Conservation (phyloP, 2,113 vertebrate genomes). For the Narcine bancroftii region DNA sequence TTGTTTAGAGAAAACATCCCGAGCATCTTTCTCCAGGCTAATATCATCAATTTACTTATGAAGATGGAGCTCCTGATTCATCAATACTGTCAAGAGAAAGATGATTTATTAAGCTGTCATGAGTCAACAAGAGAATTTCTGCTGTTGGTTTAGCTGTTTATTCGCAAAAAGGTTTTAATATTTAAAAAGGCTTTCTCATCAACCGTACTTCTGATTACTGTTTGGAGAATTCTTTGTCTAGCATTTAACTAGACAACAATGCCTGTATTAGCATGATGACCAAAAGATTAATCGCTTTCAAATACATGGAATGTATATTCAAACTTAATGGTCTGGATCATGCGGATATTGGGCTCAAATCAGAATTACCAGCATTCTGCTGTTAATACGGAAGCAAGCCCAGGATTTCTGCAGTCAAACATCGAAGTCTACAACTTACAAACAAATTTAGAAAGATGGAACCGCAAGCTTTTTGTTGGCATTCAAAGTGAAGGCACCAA, state of each 20-base stretch:
- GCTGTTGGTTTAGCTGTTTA: not conserved
- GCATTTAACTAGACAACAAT: slow-evolving; percentile 24
- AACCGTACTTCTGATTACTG: not conserved
- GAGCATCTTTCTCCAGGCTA: not conserved
- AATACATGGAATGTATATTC: not conserved
- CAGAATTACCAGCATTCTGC: no score
- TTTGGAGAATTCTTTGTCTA: not conserved
- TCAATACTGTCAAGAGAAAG: slow-evolving; percentile 15
- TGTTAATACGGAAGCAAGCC: no score
- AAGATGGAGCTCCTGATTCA: slow-evolving; percentile 24
- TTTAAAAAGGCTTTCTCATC: not conserved
- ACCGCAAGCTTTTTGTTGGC: no score
- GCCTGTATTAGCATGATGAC: not conserved
- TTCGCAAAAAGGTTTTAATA: slow-evolving; percentile 20
- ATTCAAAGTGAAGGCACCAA: no score
- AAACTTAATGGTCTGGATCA: not conserved
- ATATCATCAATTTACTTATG: slow-evolving; percentile 9
- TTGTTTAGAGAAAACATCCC: not conserved
- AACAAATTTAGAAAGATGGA: no score
- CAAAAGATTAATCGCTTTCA: slow-evolving; percentile 16
- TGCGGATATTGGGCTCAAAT: not conserved
- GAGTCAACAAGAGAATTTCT: slow-evolving; percentile 21
- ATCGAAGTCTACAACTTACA: no score
- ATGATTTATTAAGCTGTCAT: slow-evolving; percentile 28
- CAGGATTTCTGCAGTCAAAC: no score